Base-by-base conservation (phyloP, 1,140 invertebrate species). In the Pogonomyrmex californicus region DNA sequence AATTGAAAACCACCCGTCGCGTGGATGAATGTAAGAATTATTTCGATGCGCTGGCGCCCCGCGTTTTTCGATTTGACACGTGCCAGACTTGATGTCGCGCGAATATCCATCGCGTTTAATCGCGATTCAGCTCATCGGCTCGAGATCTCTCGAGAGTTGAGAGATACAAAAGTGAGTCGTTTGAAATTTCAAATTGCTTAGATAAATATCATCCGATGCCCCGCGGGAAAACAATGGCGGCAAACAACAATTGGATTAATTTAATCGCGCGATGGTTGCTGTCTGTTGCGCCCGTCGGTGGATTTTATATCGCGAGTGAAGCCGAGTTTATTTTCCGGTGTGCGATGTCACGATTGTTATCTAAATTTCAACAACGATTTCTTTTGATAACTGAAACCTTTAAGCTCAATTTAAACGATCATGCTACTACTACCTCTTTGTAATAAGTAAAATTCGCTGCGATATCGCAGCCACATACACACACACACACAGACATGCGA, bases 311-410 rank as follows among this genome's bases (percentile, higher is more conserved):
- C 62, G 12, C 9, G 17, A 9, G 6, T 77, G 23, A 23, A 23
- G 23, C 23, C 23, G 23, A 23, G 23, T 23, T 23, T 23, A 23
- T 23, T 23, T 23, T 23, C 23, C 23, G 23, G 23, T 23, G 23
- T 23, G 23, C 23, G 23, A 23, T 23, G 23, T 88, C 71, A 51
- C 30, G 65, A 60, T 68, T 90, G 83, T 92, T 88, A 88, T 90
- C 68, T 71, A 38, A 0, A 65, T 76, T 88, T 82, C 87, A 91
- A 89, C 86, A 87, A 92, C 87, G 73, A 87, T 91, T 90, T 86
- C 90, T 90, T 86, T 70, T 87, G 82, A 89, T 90, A 93, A 92
- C 93, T 92, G 91, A 87, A 87, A 79, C 81, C 86, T 90, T 92
- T 91, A 89, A 41, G 4, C 7, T 33, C 14, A 17, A 54, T 65